Evolutionary conservation across 1,140 invertebrate genomes (phyloP).

Genomic region (Manduca sexta): DNA sequence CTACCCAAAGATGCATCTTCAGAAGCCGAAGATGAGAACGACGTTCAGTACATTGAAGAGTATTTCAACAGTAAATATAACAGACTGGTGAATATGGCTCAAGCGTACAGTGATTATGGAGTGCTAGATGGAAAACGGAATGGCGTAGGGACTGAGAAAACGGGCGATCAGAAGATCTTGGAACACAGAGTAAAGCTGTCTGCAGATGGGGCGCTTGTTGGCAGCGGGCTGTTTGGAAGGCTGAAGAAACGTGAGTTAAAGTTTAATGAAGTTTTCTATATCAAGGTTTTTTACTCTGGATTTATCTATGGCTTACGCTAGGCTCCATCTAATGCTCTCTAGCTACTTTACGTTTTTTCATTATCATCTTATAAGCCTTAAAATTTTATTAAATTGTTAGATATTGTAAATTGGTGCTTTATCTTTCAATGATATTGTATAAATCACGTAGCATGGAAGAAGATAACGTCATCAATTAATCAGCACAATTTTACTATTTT

Average conservation of each 20-base stretch:
- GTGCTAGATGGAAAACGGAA: conserved; percentile 44
- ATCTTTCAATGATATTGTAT: no score
- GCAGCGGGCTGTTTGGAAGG: conserved; percentile 3
- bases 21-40: conserved; percentile 23
- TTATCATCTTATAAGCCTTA: no score
- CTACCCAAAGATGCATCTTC: conserved; percentile 14
- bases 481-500: background rate
- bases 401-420: no score
- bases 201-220: background rate
- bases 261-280: no score
- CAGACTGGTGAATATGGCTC: conserved; percentile 42
- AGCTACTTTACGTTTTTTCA: no score
- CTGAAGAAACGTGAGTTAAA: conserved; percentile 22
- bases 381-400: no score
- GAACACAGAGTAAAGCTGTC: conserved; percentile 15
- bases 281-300: no score
- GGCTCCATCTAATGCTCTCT: no score
- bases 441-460: no score
- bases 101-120: conserved; percentile 63
- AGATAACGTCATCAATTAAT: no score
- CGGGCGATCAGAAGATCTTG: background rate
- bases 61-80: conserved; percentile 43
- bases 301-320: no score
- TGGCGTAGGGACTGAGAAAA: conserved; percentile 15
- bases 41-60: conserved; percentile 50